Percentiles rank a stretch among this genome's conserved stretches.
Conservation (phyloP, 2,888 invertebrate species). For the Chouioia cunea region DNA sequence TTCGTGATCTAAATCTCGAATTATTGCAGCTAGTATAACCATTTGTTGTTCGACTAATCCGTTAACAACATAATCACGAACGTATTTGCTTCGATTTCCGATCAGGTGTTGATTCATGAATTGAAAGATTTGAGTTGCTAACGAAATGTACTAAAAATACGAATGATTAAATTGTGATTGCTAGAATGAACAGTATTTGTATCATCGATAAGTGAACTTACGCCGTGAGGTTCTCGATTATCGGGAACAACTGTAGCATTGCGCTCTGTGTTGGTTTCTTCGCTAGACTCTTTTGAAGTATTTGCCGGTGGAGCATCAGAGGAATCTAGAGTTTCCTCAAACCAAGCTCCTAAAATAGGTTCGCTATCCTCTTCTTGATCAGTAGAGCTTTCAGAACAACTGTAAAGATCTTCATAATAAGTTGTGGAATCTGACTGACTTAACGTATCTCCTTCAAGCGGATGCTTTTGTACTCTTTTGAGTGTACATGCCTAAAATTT, state of each 20-base stretch:
- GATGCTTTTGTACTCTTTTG: constrained; percentile 85
- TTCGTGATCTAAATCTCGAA: constrained; percentile 92
- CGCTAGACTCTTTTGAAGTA: constrained; percentile 71
- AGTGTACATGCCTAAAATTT: constrained; percentile 78
- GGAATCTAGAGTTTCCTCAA: constrained; percentile 92
- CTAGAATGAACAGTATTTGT: constrained; percentile 4
- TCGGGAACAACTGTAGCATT: constrained; percentile 78
- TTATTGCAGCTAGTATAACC: constrained; percentile 87
- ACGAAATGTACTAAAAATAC: constrained; percentile 78
- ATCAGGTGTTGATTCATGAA: constrained; percentile 87
- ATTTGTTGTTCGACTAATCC: constrained; percentile 90
- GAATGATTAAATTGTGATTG: constrained; percentile 5
- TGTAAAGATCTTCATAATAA: constrained; percentile 94
- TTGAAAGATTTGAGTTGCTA: constrained; percentile 88
- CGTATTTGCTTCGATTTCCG: constrained; percentile 78
- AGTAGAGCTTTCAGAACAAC: constrained; percentile 90
- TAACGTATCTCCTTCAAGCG: constrained; percentile 86
- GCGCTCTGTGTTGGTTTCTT: constrained; percentile 70
- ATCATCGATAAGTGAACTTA: constrained; percentile 59
- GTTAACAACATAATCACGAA: constrained; percentile 77
- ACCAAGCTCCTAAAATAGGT: constrained; percentile 91
- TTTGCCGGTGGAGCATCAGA: constrained; percentile 75
- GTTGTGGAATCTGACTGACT: constrained; percentile 93
- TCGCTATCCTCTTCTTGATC: constrained; percentile 89
- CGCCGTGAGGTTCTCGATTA: constrained; percentile 83